These are phyloP conservation scores for Drosophila sucinea DNA, from an alignment of 1,140 invertebrate species.

Conservation along the genomic window DNA sequence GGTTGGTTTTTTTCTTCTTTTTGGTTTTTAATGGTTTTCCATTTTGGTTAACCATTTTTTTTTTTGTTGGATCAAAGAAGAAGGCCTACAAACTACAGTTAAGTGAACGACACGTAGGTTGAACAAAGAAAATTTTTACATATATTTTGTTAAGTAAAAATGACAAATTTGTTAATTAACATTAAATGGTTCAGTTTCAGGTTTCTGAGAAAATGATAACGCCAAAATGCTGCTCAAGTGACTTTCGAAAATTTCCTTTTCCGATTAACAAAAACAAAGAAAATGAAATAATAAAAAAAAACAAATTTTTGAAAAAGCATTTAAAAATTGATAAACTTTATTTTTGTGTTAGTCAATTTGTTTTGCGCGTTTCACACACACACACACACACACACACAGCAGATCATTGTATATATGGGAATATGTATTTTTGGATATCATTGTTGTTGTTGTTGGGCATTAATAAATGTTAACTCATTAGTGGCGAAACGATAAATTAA, in stretches of 20 bases:
- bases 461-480: constrained; percentile 34
- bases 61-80: constrained; percentile 25
- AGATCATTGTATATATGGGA: background rate
- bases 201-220: constrained; percentile 14
- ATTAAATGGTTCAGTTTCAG: constrained; percentile 55
- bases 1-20: background rate
- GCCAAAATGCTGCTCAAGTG: background rate
- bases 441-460: constrained; percentile 5
- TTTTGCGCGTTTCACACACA: constrained; percentile 4
- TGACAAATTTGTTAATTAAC: constrained; percentile 74
- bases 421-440: constrained; percentile 4
- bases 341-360: constrained; percentile 17
- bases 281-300: background rate
- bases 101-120: constrained; percentile 15
- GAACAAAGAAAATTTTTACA: constrained; percentile 11
- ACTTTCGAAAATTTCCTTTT: constrained; percentile 14
- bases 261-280: constrained; percentile 10
- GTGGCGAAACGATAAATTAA: constrained; percentile 32
- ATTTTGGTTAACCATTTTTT: constrained; percentile 39
- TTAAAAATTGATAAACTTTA: constrained; percentile 24
- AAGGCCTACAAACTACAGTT: constrained; percentile 42
- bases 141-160: constrained; percentile 41
- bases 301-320: constrained; percentile 14
- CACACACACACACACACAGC: background rate
- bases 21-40: constrained; percentile 30